Evolutionary conservation across 2,797 vertebrate species (phyloP).

Genomic region (Eospalax fontanierii): DNA sequence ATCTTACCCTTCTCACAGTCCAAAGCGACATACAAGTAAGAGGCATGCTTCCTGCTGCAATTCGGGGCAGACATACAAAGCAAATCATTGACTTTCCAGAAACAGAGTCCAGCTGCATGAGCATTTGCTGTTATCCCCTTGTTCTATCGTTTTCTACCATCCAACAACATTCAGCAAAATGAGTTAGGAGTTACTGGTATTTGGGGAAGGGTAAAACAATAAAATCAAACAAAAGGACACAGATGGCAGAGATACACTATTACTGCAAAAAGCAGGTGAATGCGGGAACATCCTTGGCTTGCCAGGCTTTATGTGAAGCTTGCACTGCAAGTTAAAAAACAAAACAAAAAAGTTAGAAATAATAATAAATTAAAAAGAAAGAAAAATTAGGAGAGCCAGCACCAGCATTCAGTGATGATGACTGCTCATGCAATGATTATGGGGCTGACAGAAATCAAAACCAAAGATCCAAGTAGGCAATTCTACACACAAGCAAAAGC

Average conservation of each 20-base stretch:
- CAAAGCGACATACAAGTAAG: slow-evolving; percentile 73
- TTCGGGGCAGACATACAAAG: slow-evolving; percentile 67
- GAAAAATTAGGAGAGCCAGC: slow-evolving; percentile 81
- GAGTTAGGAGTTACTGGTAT: slow-evolving; percentile 90
- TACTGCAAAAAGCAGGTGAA: slow-evolving; percentile 94
- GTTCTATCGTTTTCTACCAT: slow-evolving; percentile 84
- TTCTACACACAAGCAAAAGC: slow-evolving; percentile 77
- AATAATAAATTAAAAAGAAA: slow-evolving; percentile 82
- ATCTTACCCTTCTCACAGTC: slow-evolving; percentile 63
- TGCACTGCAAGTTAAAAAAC: slow-evolving; percentile 94
- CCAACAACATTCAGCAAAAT: slow-evolving; percentile 86
- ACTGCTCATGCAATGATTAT: slow-evolving; percentile 87
- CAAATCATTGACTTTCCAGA: slow-evolving; percentile 70
- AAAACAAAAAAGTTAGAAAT: slow-evolving; percentile 92
- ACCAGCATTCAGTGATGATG: slow-evolving; percentile 83
- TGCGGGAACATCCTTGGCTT: slow-evolving; percentile 93
- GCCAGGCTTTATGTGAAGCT: slow-evolving; percentile 95
- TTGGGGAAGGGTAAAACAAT: slow-evolving; percentile 80
- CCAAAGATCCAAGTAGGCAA: slow-evolving; percentile 66
- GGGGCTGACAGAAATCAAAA: slow-evolving; percentile 77
- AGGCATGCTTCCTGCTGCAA: slow-evolving; percentile 72
- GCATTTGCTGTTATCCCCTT: slow-evolving; percentile 60
- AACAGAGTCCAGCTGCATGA: slow-evolving; percentile 69
- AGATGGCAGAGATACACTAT: slow-evolving; percentile 90
- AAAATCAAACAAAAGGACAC: slow-evolving; percentile 83